Conservation (phyloP, 2,888 invertebrate species). For the Sminthurinus aureus region DNA sequence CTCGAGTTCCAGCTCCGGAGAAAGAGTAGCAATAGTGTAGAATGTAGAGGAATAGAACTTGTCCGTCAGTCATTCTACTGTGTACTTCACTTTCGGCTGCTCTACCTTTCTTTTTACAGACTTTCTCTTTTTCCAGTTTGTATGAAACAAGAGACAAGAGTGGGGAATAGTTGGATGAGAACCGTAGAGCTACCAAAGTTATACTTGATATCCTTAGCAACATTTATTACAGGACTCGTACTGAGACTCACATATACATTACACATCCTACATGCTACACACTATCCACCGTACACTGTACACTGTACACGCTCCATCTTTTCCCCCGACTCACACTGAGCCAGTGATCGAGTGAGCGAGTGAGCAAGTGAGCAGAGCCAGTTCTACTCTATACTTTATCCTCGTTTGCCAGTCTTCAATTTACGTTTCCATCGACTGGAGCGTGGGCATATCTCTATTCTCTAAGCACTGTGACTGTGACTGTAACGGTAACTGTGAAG, state of each 20-base stretch:
- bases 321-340: background rate
- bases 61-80: background rate
- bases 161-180: background rate
- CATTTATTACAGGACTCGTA: background rate
- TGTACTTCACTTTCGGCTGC: background rate
- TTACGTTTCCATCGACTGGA: background rate
- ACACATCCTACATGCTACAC: background rate
- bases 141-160: background rate
- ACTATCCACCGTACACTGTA: background rate
- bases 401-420: no score
- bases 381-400: background rate
- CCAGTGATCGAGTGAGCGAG: background rate
- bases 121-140: background rate
- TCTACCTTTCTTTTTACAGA: background rate
- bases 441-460: background rate
- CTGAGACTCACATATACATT: background rate
- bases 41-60: background rate
- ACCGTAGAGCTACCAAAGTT: background rate
- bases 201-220: background rate
- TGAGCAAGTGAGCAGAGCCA: background rate
- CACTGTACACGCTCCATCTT: background rate
- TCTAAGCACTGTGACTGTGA: background rate
- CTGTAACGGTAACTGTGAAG: no score
- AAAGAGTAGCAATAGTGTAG: background rate
- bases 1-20: background rate